Base-by-base conservation (phyloP, 2,113 vertebrate genomes). In the Acrocephalus kingi region DNA sequence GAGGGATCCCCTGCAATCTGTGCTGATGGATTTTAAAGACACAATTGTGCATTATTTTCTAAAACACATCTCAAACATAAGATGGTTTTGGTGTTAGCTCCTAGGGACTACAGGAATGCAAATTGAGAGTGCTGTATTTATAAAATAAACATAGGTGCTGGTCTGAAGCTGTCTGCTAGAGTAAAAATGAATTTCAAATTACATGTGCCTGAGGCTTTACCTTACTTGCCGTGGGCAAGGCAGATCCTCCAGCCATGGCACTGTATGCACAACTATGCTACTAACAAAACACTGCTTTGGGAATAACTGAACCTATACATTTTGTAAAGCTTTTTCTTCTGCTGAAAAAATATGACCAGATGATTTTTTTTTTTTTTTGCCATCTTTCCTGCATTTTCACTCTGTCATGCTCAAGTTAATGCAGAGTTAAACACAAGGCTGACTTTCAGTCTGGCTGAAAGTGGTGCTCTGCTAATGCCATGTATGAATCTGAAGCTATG, bases 151-250 rank as follows among this genome's bases (percentile, higher is more conserved):
- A 95, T 90, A 96, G 93, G 90, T 96, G 84, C 73, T 76, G 64
- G 62, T 87, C 88, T 96, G 94, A 93, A 97, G 86, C 93, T 85
- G 85, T 86, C 68, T 91, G 91, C 94, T 86, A 14, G 51, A 93
- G 88, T 91, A 90, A 84, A 97, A 96, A 95, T 97, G 96, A 96
- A 97, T 97, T 95, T 95, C 96, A 97, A 97, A 97, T 97, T 93
- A 68, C 73, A 37, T 91, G 75, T 94, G 93, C 97, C 93, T 88
- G 68, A 96, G 94, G 87, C 93, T 96, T 97, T 95, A 96, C 84
- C 90, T 95, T 93, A 90, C 92, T 97, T 97, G 96, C 97, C 61
- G 66, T 96, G 91, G 93, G 97, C 94, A 95, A 97, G 96, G 90
- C 94, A 97, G 84, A 93, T 92, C 59, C 84, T 95, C 91, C 41